phyloP scores from a whole-genome alignment of 2,888 invertebrate genomes.

The Cerceris ruficornis region DNA sequence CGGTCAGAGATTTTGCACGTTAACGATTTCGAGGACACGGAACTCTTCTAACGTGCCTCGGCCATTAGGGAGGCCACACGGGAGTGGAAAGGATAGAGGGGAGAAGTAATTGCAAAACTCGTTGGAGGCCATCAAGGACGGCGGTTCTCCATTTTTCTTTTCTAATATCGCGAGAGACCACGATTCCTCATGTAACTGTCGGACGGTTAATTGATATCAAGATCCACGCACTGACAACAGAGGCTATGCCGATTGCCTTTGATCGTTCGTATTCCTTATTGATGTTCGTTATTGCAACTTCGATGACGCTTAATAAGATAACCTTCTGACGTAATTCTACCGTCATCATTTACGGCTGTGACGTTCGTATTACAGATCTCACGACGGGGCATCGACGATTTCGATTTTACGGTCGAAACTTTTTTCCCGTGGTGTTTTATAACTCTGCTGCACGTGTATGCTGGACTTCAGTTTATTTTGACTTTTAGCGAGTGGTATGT shows the following conservation, averaged over 20 bases:
- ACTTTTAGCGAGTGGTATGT: no score
- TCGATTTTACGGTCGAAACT: no score
- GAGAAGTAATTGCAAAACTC: slow-evolving; percentile 53
- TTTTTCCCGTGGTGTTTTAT: no score
- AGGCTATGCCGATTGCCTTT: slow-evolving; percentile 13
- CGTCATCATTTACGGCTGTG: slow-evolving; percentile 13
- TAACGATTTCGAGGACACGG: slow-evolving; percentile 52
- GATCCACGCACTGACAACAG: slow-evolving; percentile 10
- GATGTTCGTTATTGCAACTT: not conserved
- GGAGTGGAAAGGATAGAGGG: not conserved
- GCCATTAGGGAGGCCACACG: slow-evolving; percentile 52
- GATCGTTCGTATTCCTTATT: not conserved
- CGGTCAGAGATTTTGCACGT: slow-evolving; percentile 47
- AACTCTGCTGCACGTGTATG: no score
- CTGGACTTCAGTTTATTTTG: no score
- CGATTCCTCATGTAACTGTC: slow-evolving; percentile 27
- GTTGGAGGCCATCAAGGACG: slow-evolving; percentile 46
- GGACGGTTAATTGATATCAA: slow-evolving; percentile 40
- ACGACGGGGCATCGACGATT: no score
- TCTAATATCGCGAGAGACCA: slow-evolving; percentile 28
- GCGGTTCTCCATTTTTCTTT: slow-evolving; percentile 20
- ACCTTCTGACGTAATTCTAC: slow-evolving; percentile 1
- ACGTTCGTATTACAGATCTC: no score
- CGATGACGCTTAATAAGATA: slow-evolving; percentile 9
- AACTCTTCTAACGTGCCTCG: slow-evolving; percentile 49